Evolutionary conservation across 2,797 vertebrate species (phyloP), one percentile per base, ranked within the genome.

Genomic region (Gymnoscopelus braueri): DNA sequence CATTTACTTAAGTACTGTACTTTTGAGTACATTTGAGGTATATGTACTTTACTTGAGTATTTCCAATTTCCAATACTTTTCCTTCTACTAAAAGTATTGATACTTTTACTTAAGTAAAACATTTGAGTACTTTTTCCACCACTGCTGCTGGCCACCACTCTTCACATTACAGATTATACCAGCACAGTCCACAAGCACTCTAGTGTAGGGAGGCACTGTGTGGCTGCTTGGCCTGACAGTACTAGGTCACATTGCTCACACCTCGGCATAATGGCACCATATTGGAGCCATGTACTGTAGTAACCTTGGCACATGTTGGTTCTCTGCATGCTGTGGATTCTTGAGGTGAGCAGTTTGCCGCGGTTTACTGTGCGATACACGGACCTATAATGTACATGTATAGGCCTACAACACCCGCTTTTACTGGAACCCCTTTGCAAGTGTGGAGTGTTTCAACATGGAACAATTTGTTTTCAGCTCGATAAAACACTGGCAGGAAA

Each of bases 111-210:
- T 1, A 19, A n/a, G n/a, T n/a, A n/a, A 19, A 19, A 19, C 19
- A 19, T 19, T 19, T 19, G 1, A 19, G 19, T 19, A 19, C 19
- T 19, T 19, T 19, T 19, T 19, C 19, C 19, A 19, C 19, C 19
- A 19, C 19, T 19, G 19, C 9, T 44, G 9, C 39, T 44, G 39
- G 2, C 7, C 7, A 44, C 8, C 39, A 44, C 39, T 44, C 39
- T 44, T 44, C n/a, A 63, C 50, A 19, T 64, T 71, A 56, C 67
- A 71, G 65, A 81, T 72, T 67, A 64, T 60, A 72, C 19, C 15
- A 51, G 60, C 52, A 61, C 57, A 26, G 50, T 53, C 35, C n/a
- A 53, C 6, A 49, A 49, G 11, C 5, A 58, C 39, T 59, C 69
- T 75, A n/a, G 7, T 71, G 15, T 60, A 44, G 54, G 54, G 8